Base-by-base conservation (phyloP, 2,113 vertebrate genomes). In the Poicephalus gulielmi region DNA sequence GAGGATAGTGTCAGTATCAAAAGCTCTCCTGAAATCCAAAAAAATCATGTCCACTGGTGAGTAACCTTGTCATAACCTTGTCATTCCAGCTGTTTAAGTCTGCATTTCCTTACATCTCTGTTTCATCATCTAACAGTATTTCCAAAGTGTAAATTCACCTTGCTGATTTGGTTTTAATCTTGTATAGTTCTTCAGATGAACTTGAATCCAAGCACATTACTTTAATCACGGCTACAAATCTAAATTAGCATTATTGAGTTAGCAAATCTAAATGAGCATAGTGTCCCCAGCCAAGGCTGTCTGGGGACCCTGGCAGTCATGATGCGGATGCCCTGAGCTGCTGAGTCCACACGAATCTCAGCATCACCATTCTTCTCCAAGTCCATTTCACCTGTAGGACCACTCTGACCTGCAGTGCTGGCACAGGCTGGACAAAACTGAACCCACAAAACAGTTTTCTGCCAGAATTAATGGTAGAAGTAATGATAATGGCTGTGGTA, bases 41-140 rank as follows among this genome's bases (percentile, higher is more conserved):
- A 77, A 25, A 1, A 7, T 20, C 39, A 13, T 0, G 6, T 66
- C 39, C 50, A 4, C 28, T 31, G 43, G 13, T 41, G 43, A 60
- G 60, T n/a, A 12, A 41, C 66, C 52, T 50, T 5, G 0, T 49
- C 46, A 17, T 16, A 30, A 33, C 73, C 64, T 77, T 55, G 35
- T 31, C 11, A 2, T 71, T 30, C 39, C 39, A 23, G 2, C 11
- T 31, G 6, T 50, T 64, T 10, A 12, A 64, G 18, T 39, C n/a
- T 50, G 2, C 0, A 0, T 57, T 53, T 74, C 60, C 24, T 50
- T 50, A 13, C 17, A 17, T 23, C 14, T 0, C 41, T 0, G 0
- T 47, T 69, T 83, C 39, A 10, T 22, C 55, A 47, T 82, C 13
- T 35, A 52, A 7, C 24, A 13, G 44, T 20, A 27, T 70, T 94